These are phyloP conservation scores for Caenorhabditis brenneri DNA, from an alignment of 1,140 invertebrate species.

Conservation along the genomic window DNA sequence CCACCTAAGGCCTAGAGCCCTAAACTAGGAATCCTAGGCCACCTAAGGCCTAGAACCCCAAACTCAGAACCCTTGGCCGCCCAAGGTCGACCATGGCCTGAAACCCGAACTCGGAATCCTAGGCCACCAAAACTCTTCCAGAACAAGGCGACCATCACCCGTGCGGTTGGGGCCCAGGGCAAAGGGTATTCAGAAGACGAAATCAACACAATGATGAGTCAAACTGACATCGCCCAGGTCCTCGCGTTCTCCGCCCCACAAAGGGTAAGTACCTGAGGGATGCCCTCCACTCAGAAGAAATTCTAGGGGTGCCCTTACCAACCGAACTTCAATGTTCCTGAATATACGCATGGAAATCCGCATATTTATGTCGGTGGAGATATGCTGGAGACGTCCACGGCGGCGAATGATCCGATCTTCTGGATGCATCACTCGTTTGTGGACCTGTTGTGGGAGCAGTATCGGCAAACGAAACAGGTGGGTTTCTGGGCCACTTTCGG, in stretches of 20 bases:
- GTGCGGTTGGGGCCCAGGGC: constrained; percentile 31
- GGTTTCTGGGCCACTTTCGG: too few species aligned
- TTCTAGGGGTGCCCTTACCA: constrained; percentile 51
- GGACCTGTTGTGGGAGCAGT: constrained; percentile 67
- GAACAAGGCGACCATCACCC: constrained; percentile 15
- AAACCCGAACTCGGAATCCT: neutral
- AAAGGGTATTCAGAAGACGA: constrained; percentile 41
- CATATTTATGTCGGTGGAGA: constrained; percentile 66
- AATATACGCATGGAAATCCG: constrained; percentile 67
- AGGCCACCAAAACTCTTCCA: neutral
- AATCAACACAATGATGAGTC: constrained; percentile 19
- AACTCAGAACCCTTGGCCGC: too few species aligned
- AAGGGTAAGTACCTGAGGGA: constrained; percentile 32
- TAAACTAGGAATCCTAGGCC: too few species aligned
- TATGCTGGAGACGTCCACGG: constrained; percentile 60
- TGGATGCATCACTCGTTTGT: constrained; percentile 71
- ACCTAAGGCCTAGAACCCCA: too few species aligned
- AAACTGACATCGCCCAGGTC: constrained; percentile 47
- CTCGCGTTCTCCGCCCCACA: constrained; percentile 16
- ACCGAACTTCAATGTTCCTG: constrained; percentile 56
- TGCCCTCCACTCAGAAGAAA: neutral
- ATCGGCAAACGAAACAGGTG: constrained; percentile 54
- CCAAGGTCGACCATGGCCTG: too few species aligned
- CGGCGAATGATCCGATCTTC: constrained; percentile 70
- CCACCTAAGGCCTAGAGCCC: too few species aligned